Evolutionary conservation across 37 sponge, comb jelly and placozoan species (phyloP).

Genomic region (Ianthella basta): DNA sequence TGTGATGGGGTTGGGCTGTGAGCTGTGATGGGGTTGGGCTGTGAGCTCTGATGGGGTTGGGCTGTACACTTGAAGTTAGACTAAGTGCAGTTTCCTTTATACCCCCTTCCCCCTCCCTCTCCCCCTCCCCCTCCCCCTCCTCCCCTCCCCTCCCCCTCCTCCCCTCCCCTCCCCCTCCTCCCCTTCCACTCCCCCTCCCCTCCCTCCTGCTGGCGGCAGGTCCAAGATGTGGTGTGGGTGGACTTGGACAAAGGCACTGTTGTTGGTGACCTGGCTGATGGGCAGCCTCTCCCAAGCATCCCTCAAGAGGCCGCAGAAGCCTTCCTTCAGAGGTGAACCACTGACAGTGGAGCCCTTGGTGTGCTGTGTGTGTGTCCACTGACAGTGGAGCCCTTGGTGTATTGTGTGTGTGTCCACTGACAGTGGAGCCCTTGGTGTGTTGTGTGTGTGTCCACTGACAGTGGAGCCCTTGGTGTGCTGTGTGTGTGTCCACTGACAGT

Average conservation of each 20-base stretch:
- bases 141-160: not conserved
- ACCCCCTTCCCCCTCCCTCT: too few relatives aligned
- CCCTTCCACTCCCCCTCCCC: not conserved
- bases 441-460: constrained; percentile 6
- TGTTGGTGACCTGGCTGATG: constrained; percentile 18
- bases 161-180: not conserved
- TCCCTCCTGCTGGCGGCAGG: constrained; percentile 7
- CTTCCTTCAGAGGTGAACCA: not conserved
- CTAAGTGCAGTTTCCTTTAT: too few relatives aligned
- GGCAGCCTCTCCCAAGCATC: constrained; percentile 20
- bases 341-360: not conserved
- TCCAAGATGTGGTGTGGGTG: constrained; percentile 54
- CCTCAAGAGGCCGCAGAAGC: constrained; percentile 29
- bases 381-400: not conserved
- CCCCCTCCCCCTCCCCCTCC: too few relatives aligned
- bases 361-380: constrained; percentile 21
- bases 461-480: not conserved
- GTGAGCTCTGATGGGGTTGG: too few relatives aligned
- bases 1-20: too few relatives aligned
- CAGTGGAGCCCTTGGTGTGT: too few relatives aligned
- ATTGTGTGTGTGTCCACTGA: too few relatives aligned
- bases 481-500: not conserved
- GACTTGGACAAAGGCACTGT: constrained; percentile 47
- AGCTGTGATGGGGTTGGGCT: too few relatives aligned
- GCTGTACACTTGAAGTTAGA: too few relatives aligned